phyloP scores from a whole-genome alignment of 2,113 vertebrate genomes.

The Lepidothrix coronata region DNA sequence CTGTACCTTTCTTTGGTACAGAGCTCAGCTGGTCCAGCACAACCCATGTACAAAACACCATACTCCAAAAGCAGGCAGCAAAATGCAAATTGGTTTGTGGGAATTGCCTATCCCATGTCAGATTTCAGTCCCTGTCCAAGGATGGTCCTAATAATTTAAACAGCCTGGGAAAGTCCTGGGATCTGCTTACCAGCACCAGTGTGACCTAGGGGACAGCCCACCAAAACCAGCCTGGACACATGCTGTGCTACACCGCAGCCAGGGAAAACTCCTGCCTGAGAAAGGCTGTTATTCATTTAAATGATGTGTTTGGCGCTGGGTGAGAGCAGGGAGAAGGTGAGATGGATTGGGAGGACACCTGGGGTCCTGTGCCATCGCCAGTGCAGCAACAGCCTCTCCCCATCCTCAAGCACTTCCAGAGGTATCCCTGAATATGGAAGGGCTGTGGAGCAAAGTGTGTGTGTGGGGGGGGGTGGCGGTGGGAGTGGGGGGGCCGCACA shows the following conservation, averaged over 20 bases:
- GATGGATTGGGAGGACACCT: background rate
- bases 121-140: background rate
- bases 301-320: background rate
- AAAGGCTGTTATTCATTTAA: background rate
- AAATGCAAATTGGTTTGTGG: background rate
- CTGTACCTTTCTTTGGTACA: background rate
- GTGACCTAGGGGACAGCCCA: background rate
- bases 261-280: background rate
- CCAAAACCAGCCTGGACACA: background rate
- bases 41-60: background rate
- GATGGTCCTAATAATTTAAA: background rate
- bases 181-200: fast-evolving
- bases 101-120: background rate
- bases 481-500: background rate
- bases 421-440: background rate
- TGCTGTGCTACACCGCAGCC: fast-evolving
- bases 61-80: background rate
- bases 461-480: too few species aligned
- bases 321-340: background rate
- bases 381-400: background rate
- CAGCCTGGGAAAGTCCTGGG: background rate
- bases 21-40: background rate
- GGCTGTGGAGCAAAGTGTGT: background rate
- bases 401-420: background rate
- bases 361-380: background rate